Evolutionary conservation across 1,140 invertebrate species (phyloP), one percentile per base, ranked within the genome.

Genomic region (Leptinotarsa texana): DNA sequence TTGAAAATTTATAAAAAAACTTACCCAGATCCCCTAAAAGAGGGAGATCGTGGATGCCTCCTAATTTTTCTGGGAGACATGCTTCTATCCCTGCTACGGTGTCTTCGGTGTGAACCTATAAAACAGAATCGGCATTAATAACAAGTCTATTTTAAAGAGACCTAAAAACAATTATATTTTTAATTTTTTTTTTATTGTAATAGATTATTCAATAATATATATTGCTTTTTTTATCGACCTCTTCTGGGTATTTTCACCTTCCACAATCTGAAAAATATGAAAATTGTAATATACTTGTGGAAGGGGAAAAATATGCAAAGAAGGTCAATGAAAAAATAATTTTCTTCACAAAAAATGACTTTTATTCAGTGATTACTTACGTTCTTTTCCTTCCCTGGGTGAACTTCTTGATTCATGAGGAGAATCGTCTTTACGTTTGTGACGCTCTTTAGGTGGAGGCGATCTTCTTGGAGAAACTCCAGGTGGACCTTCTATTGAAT

Each of bases 401-500:
- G 51, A 27, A 47, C 42, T 18, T 68, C 66, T 68, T 4, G 66
- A 42, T 6, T 42, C 42, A 13, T 11, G n/a, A 33, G 66, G 66
- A 6, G 66, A 68, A 3, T 47, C 66, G 5, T 68, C 33, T 47
- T 6, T 42, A 17, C 42, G 18, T 68, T 68, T 68, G 15, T 15
- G 15, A 68, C 33, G 48, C 15, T 27, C 33, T 57, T 4, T 57
- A n/a, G 77, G 78, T 15, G 81, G 79, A 22, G 77, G 78, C 15
- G 81, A 80, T 42, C 74, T 74, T 57, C 24, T 73, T 49, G 83
- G 83, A 18, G 83, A 84, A 13, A 84, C 83, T 63, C 83, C 83
- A 13, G 83, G 83, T 27, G 83, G 83, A 18, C 80, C 79, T 70
- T 84, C 83, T 15, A 74, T 21, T 13, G 63, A 69, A 18, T 62